These are phyloP conservation scores for Calypte anna DNA, from an alignment of 2,113 vertebrate genomes.

Conservation along the genomic window DNA sequence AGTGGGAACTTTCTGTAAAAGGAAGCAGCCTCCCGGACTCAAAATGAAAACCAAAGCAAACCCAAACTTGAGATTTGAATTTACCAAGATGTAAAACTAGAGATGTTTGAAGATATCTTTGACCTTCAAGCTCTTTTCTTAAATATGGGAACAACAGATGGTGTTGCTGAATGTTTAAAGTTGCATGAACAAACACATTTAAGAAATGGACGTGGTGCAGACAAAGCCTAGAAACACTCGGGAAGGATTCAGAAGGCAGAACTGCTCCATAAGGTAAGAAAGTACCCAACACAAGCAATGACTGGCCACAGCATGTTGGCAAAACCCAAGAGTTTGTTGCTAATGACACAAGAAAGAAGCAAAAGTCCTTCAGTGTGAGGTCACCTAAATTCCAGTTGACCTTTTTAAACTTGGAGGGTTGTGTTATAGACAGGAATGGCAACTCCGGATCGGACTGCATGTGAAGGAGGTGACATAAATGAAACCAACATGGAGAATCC, in stretches of 20 bases:
- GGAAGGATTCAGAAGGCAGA: not conserved
- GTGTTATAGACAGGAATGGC: not conserved
- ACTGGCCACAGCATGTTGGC: not conserved
- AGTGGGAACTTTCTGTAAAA: not conserved
- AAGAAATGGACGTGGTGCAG: not conserved
- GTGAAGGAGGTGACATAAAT: not conserved
- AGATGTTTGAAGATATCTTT: not conserved
- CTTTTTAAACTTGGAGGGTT: not conserved
- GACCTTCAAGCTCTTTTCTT: conserved; percentile 11
- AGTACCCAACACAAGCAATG: not conserved
- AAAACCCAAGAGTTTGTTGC: not conserved
- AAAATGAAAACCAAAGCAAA: not conserved
- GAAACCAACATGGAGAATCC: not conserved
- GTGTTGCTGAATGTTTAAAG: conserved; percentile 10
- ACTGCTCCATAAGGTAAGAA: not conserved
- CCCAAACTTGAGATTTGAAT: not conserved
- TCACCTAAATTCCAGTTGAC: not conserved
- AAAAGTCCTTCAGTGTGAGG: not conserved
- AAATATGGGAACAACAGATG: conserved; percentile 6
- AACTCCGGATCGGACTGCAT: not conserved
- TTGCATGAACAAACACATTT: not conserved
- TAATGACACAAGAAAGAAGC: not conserved
- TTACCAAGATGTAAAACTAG: not conserved
- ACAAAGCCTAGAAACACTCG: not conserved
- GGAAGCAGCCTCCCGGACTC: not conserved